Evolutionary conservation across 2,888 invertebrate genomes (phyloP).

Genomic region (Microctonus aethiopoides): DNA sequence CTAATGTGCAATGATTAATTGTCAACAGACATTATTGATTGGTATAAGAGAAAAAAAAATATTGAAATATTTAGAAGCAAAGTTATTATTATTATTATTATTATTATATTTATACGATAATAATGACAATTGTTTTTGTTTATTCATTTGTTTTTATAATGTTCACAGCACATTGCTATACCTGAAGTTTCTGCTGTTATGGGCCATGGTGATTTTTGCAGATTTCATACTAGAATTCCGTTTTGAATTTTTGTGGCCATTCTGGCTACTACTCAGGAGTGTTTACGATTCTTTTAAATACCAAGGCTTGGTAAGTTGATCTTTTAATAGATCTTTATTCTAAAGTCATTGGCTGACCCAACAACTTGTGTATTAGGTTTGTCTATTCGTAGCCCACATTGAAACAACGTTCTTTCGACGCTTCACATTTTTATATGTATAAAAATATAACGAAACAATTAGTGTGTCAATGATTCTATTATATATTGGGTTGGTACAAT

Average conservation of each 20-base stretch:
- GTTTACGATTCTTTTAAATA: slow-evolving; percentile 98
- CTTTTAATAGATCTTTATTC: slow-evolving; percentile 35
- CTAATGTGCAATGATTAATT: neutral
- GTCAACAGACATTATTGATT: neutral
- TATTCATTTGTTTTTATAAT: slow-evolving; percentile 48
- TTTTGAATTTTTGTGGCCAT: slow-evolving; percentile 99
- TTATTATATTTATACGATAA: neutral
- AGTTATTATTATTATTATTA: no score
- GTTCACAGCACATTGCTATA: slow-evolving; percentile 91
- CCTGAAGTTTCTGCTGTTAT: slow-evolving; percentile 93
- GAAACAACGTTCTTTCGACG: slow-evolving; percentile 15
- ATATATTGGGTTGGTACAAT: slow-evolving; percentile 19
- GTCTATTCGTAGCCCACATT: slow-evolving; percentile 31
- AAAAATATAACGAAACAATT: slow-evolving; percentile 26
- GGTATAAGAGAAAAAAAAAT: neutral
- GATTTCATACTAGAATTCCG: slow-evolving; percentile 98
- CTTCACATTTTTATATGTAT: neutral
- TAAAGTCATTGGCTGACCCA: slow-evolving; percentile 37
- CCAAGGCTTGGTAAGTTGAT: slow-evolving; percentile 89
- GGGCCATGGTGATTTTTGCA: slow-evolving; percentile 93
- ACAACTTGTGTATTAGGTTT: slow-evolving; percentile 20
- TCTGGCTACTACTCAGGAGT: slow-evolving; percentile 95
- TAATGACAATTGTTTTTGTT: neutral
- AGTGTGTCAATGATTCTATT: neutral
- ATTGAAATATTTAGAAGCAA: no score